Percentiles rank a stretch among this genome's conserved stretches.
Conservation (phyloP, 2,888 invertebrate genomes). For the Microctonus hyperodae region DNA sequence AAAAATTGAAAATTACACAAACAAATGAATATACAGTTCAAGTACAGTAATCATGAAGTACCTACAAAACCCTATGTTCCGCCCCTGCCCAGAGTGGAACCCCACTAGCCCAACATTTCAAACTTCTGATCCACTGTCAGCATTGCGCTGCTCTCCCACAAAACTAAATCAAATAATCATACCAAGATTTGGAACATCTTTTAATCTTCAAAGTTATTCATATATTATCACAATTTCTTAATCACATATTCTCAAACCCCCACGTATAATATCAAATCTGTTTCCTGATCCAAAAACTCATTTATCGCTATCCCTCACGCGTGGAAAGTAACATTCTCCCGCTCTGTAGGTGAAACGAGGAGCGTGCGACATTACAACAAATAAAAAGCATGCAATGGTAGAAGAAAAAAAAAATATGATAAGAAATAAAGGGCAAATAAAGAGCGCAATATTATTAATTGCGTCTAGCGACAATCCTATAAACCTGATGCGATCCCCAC, state of each 20-base stretch:
- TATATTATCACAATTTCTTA: neutral
- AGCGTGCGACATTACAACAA: neutral
- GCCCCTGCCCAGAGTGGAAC: constrained; percentile 8
- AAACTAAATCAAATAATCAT: neutral
- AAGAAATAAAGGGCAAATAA: constrained; percentile 9
- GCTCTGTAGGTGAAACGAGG: no score
- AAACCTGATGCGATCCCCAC: constrained; percentile 36
- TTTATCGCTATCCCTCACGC: neutral
- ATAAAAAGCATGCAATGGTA: constrained; percentile 3
- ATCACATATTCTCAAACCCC: neutral
- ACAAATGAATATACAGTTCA: constrained; percentile 21
- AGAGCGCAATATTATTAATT: constrained; percentile 14
- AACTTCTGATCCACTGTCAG: neutral
- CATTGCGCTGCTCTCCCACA: constrained; percentile 13
- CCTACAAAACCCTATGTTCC: constrained; percentile 11
- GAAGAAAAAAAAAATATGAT: neutral
- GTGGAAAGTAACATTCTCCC: neutral
- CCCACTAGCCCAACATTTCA: neutral
- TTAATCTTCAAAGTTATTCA: neutral
- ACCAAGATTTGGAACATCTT: neutral
- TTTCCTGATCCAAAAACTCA: neutral
- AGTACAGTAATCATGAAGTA: constrained; percentile 14
- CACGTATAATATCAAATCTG: neutral
- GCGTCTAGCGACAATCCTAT: constrained; percentile 17
- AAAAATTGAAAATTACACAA: constrained; percentile 9